Evolutionary conservation across 1,140 invertebrate species (phyloP).

Genomic region (Steinernema khuongi): DNA sequence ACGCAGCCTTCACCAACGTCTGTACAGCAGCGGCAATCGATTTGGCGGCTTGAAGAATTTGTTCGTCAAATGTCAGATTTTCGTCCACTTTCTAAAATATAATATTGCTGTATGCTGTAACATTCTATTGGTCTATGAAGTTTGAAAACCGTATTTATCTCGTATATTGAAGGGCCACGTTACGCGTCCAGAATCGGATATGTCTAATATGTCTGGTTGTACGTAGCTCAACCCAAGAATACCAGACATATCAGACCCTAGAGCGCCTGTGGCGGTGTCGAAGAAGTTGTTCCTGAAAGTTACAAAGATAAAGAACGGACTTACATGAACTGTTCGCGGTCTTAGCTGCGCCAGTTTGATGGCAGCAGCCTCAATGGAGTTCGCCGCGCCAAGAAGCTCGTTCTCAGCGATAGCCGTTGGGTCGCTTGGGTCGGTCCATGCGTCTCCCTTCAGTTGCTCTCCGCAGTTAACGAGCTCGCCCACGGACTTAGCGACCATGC

Average conservation of each 20-base stretch:
- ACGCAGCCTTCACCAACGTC: slow-evolving; percentile 88
- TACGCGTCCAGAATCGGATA: slow-evolving; percentile 45
- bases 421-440: slow-evolving; percentile 93
- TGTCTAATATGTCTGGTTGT: slow-evolving; percentile 53
- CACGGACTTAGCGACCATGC: slow-evolving; percentile 40
- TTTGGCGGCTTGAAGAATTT: slow-evolving; percentile 95
- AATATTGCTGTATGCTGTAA: background rate
- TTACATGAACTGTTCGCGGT: slow-evolving; percentile 62
- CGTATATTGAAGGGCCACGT: background rate
- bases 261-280: slow-evolving; percentile 10
- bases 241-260: slow-evolving; percentile 58
- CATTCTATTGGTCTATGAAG: background rate
- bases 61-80: slow-evolving; percentile 79
- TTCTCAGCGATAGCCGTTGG: slow-evolving; percentile 95
- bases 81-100: slow-evolving; percentile 76
- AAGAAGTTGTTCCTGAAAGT: slow-evolving; percentile 46
- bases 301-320: background rate
- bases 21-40: slow-evolving; percentile 93
- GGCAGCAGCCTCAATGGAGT: slow-evolving; percentile 93
- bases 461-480: slow-evolving; percentile 32
- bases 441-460: slow-evolving; percentile 64
- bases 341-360: slow-evolving; percentile 84
- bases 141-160: background rate
- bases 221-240: slow-evolving; percentile 54
- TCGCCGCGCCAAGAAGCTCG: slow-evolving; percentile 90